phyloP scores from a whole-genome alignment of 2,888 invertebrate species.

The Drosophila falleni region DNA sequence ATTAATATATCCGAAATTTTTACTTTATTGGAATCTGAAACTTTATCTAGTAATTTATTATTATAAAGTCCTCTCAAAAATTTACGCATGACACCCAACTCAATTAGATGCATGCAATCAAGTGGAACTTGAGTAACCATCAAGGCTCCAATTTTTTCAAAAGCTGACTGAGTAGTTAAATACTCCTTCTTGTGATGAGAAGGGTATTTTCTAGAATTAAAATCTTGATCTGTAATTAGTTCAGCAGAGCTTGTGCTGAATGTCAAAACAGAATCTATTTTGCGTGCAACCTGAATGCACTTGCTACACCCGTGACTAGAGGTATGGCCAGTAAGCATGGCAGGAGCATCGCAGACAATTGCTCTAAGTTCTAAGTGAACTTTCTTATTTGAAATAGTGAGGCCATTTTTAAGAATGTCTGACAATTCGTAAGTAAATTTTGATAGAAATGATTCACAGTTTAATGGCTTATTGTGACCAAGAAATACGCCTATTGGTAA shows the following conservation, averaged over 20 bases:
- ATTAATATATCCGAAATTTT: neutral
- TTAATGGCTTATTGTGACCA: neutral
- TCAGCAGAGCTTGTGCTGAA: neutral
- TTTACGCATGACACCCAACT: neutral
- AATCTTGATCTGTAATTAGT: neutral
- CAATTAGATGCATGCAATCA: neutral
- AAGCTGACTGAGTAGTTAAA: neutral
- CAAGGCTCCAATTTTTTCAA: neutral
- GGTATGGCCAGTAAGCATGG: conserved; percentile 10
- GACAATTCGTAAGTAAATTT: too few relatives aligned
- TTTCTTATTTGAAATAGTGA: neutral
- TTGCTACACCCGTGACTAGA: neutral
- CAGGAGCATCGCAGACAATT: conserved; percentile 21
- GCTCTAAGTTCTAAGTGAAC: neutral
- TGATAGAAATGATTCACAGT: too few relatives aligned
- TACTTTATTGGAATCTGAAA: neutral
- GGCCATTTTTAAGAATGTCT: too few relatives aligned
- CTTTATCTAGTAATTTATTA: neutral
- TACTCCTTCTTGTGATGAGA: neutral
- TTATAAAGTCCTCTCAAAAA: neutral
- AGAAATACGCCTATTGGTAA: conserved; percentile 1
- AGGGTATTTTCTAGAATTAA: neutral
- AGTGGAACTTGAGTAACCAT: neutral
- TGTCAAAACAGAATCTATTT: neutral
- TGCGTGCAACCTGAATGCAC: neutral